Evolutionary conservation across 2,113 vertebrate species (phyloP), one percentile per base, ranked within the genome.

Genomic region (Zeus faber): DNA sequence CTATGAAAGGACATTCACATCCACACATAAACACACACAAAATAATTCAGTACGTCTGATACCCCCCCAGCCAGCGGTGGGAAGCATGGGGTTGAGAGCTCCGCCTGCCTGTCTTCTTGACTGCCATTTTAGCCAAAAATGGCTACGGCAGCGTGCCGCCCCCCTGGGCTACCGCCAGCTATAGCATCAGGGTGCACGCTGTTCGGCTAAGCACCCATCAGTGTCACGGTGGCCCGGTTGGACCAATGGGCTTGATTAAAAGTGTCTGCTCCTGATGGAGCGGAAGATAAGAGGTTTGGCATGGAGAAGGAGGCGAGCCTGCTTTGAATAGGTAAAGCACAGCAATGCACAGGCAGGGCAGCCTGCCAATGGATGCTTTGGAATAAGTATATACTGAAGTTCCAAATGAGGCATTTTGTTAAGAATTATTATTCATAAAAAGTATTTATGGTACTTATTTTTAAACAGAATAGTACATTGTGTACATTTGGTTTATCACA

Each of bases 171-270:
- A 55, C 65, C 53, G 31, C 21, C 55, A 62, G 56, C 51, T 55
- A 60, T 14, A 35, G 33, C 33, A 3, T 13, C 27, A 29, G 27
- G 4, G 27, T 9, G 27, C 27, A 9, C 27, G 8, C 27, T 9
- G 29, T 11, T 9, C 11, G 29, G 29, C 10, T 9, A 11, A 11
- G 20, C 10, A 49, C 59, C 62, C 43, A 58, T 65, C 60, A 70
- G 40, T 43, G 59, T 63, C 72, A 64, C 27, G 14, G 18, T 5
- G 43, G 48, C 45, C 54, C 67, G 72, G 76, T 77, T 68, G 75
- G 62, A 67, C 50, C 25, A 40, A 62, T 43, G 49, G 11, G 63
- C 54, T 56, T 63, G 62, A 85, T 83, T 81, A 79, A 78, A 81
- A 51, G 53, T 25, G 68, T 61, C 40, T 22, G 14, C 49, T 37